Evolutionary conservation across 2,888 invertebrate genomes (phyloP), one percentile per base, ranked within the genome.

Genomic region (Acheta domesticus): DNA sequence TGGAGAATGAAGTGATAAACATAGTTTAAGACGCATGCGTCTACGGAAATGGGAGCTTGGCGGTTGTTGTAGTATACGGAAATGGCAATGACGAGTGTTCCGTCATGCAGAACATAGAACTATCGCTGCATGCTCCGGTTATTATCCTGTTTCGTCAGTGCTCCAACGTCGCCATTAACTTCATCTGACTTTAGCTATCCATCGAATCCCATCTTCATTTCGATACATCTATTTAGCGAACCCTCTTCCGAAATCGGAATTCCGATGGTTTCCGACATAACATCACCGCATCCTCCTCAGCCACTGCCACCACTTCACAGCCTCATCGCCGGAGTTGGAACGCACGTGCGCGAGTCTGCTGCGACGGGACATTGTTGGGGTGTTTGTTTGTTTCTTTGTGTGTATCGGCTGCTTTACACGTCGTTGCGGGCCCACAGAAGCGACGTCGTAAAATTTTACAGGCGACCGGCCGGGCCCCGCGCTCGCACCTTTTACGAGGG

Each of bases 371-470:
- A 62, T 62, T 4, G 62, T 62, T 62, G 62, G 14, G 8, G 62
- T 16, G 62, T 62, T n/a, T 19, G n/a, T 62, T 62, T 62, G 62
- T 62, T 62, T 62, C 62, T 62, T 62, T 62, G 62, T 62, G 62
- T 62, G n/a, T 11, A 62, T 62, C 62, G 62, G n/a, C 62, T 19
- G 62, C 62, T 62, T 62, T 62, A 62, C 62, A 62, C 62, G 62
- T 11, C 62, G 62, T 62, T 8, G n/a, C 62, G 14, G 14, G 62
- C 16, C 62, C n/a, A 62, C 62, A 8, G 62, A 62, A 62, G 62
- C 62, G 62, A 62, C n/a, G 62, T 62, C 62, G 62, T 62, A 62
- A 62, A 62, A 62, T 62, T 62, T 62, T 62, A 62, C 62, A 62
- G 62, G 14, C 62, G 62, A 19, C n/a, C 62, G 4, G 62, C 16